Evolutionary conservation across 2,797 vertebrate genomes (phyloP).

Genomic region (Xiphophorus birchmanni): DNA sequence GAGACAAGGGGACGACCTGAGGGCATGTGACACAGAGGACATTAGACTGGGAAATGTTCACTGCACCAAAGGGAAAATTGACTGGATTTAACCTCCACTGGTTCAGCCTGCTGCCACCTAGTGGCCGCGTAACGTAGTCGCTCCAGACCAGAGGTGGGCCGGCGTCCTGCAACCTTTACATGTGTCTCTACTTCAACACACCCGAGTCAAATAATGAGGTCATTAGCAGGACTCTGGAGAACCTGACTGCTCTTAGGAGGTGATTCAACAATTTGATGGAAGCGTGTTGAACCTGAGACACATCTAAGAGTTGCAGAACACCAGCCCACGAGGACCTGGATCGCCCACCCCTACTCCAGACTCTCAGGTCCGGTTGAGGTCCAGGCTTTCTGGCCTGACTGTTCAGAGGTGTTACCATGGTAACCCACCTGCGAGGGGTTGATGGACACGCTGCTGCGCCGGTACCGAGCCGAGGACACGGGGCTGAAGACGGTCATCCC

Average conservation of each 20-base stretch:
- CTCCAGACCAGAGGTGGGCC: neutral
- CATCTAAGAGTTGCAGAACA: too few relatives aligned
- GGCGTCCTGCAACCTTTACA: too few relatives aligned
- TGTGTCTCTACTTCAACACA: too few relatives aligned
- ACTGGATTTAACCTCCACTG: neutral
- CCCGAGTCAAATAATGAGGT: too few relatives aligned
- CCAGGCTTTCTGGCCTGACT: neutral
- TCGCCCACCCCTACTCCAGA: too few relatives aligned
- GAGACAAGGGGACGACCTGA: conserved; percentile 75
- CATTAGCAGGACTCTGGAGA: too few relatives aligned
- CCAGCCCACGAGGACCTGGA: too few relatives aligned
- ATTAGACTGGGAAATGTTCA: neutral
- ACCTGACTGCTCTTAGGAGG: too few relatives aligned
- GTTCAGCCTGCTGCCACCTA: neutral
- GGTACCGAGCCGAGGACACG: conserved; percentile 71
- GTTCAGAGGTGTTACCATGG: neutral
- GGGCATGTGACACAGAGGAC: conserved; percentile 5
- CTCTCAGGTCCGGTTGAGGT: neutral
- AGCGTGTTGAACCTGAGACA: too few relatives aligned
- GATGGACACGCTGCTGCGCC: conserved; percentile 85
- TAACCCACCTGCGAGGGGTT: conserved; percentile 76
- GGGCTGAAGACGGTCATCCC: conserved; percentile 78
- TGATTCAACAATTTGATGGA: too few relatives aligned
- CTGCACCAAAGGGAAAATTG: neutral
- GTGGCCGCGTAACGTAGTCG: neutral